Conservation (phyloP, 92 coral and sea anemone genomes). For the Zoanthus solanderi region DNA sequence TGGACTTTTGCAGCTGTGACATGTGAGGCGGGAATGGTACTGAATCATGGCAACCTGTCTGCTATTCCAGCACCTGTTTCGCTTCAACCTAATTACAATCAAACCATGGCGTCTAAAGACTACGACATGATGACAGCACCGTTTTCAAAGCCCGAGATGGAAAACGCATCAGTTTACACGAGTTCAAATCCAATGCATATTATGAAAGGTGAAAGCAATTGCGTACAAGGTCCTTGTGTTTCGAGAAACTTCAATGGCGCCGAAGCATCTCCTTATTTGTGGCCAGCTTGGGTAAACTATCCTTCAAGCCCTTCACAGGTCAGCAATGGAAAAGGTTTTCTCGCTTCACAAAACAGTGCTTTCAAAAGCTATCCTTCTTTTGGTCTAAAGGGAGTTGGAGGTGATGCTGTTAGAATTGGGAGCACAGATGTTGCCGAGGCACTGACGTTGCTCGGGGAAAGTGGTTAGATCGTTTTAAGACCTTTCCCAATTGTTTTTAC, state of each 20-base stretch:
- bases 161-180: constrained; percentile 7
- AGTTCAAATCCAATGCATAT: neutral
- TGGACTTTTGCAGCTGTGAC: neutral
- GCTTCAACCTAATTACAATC: neutral
- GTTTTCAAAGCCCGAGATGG: neutral
- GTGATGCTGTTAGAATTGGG: neutral
- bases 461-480: neutral
- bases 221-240: constrained; percentile 12
- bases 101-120: neutral
- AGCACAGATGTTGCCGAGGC: constrained; percentile 29
- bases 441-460: constrained; percentile 22
- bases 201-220: constrained; percentile 3
- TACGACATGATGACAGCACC: constrained; percentile 1
- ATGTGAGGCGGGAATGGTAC: neutral
- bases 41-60: neutral
- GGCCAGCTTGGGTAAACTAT: constrained; percentile 32
- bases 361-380: constrained; percentile 12
- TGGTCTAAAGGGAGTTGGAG: neutral
- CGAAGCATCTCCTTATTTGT: constrained; percentile 15
- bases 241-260: constrained; percentile 21
- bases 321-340: neutral
- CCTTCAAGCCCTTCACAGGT: neutral
- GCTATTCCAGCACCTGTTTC: neutral
- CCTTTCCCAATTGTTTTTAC: neutral
- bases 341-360: constrained; percentile 40